Base-by-base conservation (phyloP, 2,888 invertebrate genomes). In the Agrochola macilenta region DNA sequence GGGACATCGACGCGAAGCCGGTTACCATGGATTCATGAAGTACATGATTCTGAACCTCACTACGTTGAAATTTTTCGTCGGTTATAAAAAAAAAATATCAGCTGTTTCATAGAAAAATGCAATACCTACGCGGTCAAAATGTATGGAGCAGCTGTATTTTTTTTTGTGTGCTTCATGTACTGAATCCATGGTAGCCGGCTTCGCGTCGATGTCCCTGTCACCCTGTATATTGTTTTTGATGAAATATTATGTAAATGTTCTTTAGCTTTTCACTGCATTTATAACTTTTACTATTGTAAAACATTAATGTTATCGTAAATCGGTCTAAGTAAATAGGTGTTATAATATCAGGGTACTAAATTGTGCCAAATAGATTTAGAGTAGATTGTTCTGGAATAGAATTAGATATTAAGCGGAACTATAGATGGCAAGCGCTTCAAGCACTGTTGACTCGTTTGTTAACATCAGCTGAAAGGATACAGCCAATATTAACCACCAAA, bases 301-400 rank as follows among this genome's bases (percentile, higher is more conserved):
- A 75, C 39, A 52, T 49, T 23, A 52, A 65, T 46, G 43, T 58
- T 58, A 65, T 63, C 9, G 23, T 52, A 35, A 65, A 74, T 84
- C 5, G 65, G 57, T 70, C 23, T 77, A 70, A 66, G 20, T 49
- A 61, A 57, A 8, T 54, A 71, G 72, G 20, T 78, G 76, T 79
- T 82, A 69, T 77, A 65, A 23, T 74, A 84, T 82, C 87, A 87
- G 86, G 89, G 89, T 88, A 88, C 84, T 78, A 77, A 72, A 73
- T 73, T 81, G 89, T 89, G 89, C 89, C 89, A 89, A 89, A 81
- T 81, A 78, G 69, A n/a, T 3, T 64, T 72, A 82, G 69, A 82
- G 75, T 84, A 84, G 82, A 69, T 69, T 70, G 82, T 83, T 84
- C 58, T 72, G 80, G 17, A 63, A 73, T 76, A 70, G 54, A 68